A percentile compares a stretch with the other conserved stretches of the same genome.
Conservation (phyloP, 2,797 vertebrate species). For the Cossypha niveicapilla region DNA sequence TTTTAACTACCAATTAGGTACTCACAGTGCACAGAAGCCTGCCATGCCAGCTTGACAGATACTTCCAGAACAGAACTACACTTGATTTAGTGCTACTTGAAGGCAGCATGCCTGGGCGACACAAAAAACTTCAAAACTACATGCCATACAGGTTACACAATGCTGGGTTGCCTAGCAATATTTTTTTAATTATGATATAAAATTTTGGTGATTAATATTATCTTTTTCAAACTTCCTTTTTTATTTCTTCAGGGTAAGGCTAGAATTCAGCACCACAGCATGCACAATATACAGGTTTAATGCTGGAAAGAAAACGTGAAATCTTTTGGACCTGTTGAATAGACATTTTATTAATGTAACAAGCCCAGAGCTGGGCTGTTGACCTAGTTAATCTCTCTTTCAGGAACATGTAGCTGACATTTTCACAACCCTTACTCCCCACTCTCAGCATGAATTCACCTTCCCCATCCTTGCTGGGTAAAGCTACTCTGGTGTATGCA, state of each 20-base stretch:
- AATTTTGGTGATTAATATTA: not conserved
- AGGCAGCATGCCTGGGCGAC: not conserved
- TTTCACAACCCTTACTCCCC: not conserved
- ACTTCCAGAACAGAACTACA: not conserved
- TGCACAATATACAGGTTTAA: not conserved
- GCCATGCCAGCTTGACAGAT: not conserved
- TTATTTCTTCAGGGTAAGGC: not conserved
- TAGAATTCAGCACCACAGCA: not conserved
- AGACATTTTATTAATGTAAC: not conserved
- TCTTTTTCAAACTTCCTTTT: not conserved
- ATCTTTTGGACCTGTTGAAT: not conserved
- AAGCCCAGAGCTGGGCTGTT: not conserved
- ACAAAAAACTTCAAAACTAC: not conserved
- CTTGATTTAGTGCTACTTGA: not conserved
- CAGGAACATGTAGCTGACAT: constrained; percentile 4
- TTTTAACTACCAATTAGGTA: not conserved
- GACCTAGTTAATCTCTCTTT: constrained; percentile 39
- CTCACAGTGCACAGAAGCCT: not conserved
- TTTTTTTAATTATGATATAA: not conserved
- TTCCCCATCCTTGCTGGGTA: not conserved
- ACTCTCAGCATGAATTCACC: not conserved
- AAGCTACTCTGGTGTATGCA: not conserved
- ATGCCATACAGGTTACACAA: not conserved
- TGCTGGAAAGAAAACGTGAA: not conserved
- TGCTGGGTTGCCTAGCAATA: not conserved